Base-by-base conservation (phyloP, 2,888 invertebrate genomes). In the Ornithoptera priamus region DNA sequence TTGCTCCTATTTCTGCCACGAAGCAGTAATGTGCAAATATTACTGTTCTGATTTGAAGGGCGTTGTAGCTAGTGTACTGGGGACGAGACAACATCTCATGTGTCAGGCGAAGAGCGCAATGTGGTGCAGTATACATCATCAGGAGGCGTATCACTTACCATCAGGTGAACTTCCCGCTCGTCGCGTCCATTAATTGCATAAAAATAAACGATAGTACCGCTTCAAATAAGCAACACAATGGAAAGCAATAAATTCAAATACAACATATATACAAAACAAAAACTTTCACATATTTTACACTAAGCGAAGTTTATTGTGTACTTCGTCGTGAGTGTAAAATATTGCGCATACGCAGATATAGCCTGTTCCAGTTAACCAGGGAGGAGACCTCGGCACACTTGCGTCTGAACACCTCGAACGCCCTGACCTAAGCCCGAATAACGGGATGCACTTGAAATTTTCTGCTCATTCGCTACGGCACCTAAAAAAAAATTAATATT, bases 341-440 rank as follows among this genome's bases (percentile, higher is more conserved):
- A 67, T 70, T 70, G 67, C 70, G 39, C 67, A 65, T 64, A 70
- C 60, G 46, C 67, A 70, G 70, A 67, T 61, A 70, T n/a, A 60
- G 67, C 50, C 18, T 39, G 70, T 70, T 70, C 67, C 64, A 70
- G 64, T 70, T 70, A 57, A 67, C 56, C 56, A 69, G 70, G 75
- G 75, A 73, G 71, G 67, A 74, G 76, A 70, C 79, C 80, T 79
- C 79, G 80, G 76, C 80, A 78, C 71, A 80, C 78, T 77, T 80
- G 70, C 69, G 72, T 20, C 75, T 67, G 68, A 77, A 65, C 69
- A 73, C 67, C 76, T 72, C 69, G 79, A 72, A 72, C 68, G 72
- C 79, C 78, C 72, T 80, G 78, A 80, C 79, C 78, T 75, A 75
- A 77, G 75, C 75, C 77, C 73, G 75, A 68, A 65, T 68, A 65